phyloP scores from a whole-genome alignment of 1,140 invertebrate genomes.

The Papilio glaucus region DNA sequence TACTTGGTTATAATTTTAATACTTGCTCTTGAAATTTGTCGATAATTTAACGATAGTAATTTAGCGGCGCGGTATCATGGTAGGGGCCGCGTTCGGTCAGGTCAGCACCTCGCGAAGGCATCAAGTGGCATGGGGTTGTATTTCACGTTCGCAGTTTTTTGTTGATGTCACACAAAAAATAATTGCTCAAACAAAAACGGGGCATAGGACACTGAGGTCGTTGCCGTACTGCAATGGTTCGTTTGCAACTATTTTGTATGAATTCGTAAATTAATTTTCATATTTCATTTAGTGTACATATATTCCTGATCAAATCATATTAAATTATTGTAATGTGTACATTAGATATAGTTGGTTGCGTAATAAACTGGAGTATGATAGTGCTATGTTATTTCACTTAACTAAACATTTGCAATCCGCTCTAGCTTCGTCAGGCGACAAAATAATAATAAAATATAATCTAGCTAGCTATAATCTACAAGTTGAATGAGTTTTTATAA shows the following conservation, averaged over 20 bases:
- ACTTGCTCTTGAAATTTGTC: not conserved
- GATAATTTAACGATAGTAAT: too few species aligned
- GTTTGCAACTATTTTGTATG: not conserved
- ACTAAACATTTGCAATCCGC: too few species aligned
- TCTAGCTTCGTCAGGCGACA: too few species aligned
- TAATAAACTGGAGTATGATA: too few species aligned
- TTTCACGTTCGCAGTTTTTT: conserved; percentile 15
- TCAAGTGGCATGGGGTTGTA: conserved; percentile 26
- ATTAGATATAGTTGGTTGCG: too few species aligned
- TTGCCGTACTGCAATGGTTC: not conserved
- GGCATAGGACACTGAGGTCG: not conserved
- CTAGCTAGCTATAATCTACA: too few species aligned
- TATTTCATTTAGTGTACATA: not conserved
- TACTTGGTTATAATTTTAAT: not conserved
- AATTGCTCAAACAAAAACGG: not conserved
- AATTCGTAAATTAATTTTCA: not conserved
- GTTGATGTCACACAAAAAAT: conserved; percentile 28
- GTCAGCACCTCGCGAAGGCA: conserved; percentile 22
- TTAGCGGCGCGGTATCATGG: not conserved
- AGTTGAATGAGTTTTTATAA: too few species aligned
- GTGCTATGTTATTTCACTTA: too few species aligned
- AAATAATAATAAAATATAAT: too few species aligned
- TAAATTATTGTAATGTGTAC: not conserved
- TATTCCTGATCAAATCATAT: not conserved
- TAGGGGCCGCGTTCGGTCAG: conserved; percentile 29